Conservation (phyloP, 2,797 vertebrate genomes). For the Peromyscus aztecus region DNA sequence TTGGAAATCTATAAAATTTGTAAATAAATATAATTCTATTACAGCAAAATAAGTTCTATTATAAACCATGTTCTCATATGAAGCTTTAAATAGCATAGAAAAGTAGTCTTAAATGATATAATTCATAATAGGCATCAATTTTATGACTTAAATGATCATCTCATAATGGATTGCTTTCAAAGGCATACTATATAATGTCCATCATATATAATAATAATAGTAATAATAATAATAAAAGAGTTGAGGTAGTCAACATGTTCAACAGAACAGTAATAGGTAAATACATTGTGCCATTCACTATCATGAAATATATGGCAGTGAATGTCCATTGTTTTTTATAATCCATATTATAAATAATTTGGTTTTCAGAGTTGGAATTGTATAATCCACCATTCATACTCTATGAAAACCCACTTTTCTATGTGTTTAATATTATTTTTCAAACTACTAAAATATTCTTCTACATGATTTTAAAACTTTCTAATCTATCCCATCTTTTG, state of each 20-base stretch:
- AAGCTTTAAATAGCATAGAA: not conserved
- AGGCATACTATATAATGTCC: not conserved
- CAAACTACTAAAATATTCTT: slow-evolving; percentile 26
- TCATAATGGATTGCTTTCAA: slow-evolving; percentile 45
- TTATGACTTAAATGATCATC: slow-evolving; percentile 22
- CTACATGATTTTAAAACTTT: slow-evolving; percentile 22
- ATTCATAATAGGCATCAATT: slow-evolving; percentile 42
- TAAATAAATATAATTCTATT: slow-evolving; percentile 47
- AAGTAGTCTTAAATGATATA: slow-evolving; percentile 20
- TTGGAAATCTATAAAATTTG: slow-evolving; percentile 7
- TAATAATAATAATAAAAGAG: slow-evolving; percentile 2
- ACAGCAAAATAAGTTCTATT: slow-evolving; percentile 21
- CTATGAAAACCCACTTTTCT: not conserved
- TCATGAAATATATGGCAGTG: slow-evolving; percentile 21
- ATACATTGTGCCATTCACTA: not conserved
- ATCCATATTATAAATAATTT: slow-evolving; percentile 16
- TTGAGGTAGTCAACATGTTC: not conserved
- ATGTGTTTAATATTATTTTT: slow-evolving; percentile 51
- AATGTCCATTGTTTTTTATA: not conserved
- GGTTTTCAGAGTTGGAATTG: not conserved
- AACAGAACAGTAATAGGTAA: slow-evolving; percentile 6
- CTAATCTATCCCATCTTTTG: slow-evolving; percentile 10
- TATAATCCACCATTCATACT: not conserved
- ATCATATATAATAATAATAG: not conserved
- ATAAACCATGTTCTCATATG: slow-evolving; percentile 17